Percentiles rank a stretch among this genome's conserved stretches.
These are phyloP conservation scores for Notoglanidium macrostoma DNA, from an alignment of 2,797 vertebrate species.

Conservation along the genomic window DNA sequence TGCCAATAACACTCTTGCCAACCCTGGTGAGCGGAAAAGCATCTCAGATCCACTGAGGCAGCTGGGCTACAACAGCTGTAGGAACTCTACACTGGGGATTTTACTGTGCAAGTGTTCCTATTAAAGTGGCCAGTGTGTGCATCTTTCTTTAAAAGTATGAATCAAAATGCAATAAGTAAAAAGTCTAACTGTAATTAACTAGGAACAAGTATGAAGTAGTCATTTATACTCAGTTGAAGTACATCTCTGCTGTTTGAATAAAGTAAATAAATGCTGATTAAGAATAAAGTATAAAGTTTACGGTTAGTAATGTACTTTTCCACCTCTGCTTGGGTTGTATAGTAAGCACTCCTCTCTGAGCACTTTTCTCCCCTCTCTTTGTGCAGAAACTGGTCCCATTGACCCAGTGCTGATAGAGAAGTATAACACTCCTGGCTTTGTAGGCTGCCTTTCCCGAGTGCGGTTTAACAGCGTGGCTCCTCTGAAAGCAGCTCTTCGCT, in stretches of 20 bases:
- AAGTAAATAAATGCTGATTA: background rate
- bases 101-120: background rate
- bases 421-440: conserved; percentile 94
- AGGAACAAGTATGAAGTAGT: background rate
- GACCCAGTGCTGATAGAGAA: conserved; percentile 88
- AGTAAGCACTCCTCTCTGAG: background rate
- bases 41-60: background rate
- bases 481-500: conserved; percentile 89
- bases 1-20: background rate
- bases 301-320: background rate
- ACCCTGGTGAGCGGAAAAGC: background rate
- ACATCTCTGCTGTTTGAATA: background rate
- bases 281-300: background rate
- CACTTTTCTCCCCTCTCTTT: background rate
- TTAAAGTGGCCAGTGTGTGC: background rate
- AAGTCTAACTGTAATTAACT: background rate
- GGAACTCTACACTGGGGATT: too few relatives aligned
- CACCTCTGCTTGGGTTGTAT: background rate
- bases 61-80: background rate
- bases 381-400: conserved; percentile 86
- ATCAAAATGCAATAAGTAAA: background rate
- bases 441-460: conserved; percentile 92
- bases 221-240: background rate
- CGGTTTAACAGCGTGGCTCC: conserved; percentile 93
- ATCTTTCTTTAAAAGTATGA: background rate